Evolutionary conservation across 2,888 invertebrate genomes (phyloP).

Genomic region (Synanthedon formicaeformis): DNA sequence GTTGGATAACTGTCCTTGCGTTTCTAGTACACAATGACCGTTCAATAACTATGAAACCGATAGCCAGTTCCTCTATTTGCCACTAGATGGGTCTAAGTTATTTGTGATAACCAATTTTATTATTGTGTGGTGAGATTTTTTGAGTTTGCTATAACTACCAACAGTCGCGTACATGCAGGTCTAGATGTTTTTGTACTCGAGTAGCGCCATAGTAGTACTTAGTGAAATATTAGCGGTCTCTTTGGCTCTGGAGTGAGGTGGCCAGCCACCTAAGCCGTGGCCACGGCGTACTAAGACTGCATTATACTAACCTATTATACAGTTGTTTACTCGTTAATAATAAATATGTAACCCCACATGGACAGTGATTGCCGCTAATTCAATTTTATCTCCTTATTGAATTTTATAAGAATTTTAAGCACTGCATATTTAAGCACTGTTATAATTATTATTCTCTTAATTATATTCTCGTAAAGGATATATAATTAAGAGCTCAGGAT

Average conservation of each 20-base stretch:
- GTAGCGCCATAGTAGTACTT: constrained; percentile 31
- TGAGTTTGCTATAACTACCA: neutral
- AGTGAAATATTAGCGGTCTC: constrained; percentile 30
- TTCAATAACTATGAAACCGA: too few species aligned
- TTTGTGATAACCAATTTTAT: constrained; percentile 15
- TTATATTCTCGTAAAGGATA: neutral
- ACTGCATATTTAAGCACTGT: too few species aligned
- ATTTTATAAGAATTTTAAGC: too few species aligned
- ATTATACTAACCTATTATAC: constrained; percentile 17
- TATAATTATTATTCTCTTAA: too few species aligned
- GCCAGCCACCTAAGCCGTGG: constrained; percentile 22
- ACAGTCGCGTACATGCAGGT: neutral
- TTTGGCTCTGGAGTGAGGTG: constrained; percentile 29
- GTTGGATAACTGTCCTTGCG: too few species aligned
- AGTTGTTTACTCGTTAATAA: constrained; percentile 44
- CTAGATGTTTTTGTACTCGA: constrained; percentile 18
- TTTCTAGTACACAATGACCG: too few species aligned
- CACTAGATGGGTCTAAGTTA: too few species aligned
- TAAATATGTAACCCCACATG: constrained; percentile 19
- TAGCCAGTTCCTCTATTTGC: too few species aligned
- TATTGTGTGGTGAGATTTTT: too few species aligned
- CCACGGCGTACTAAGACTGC: constrained; percentile 61
- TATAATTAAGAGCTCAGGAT: neutral
- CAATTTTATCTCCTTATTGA: too few species aligned
- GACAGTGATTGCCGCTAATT: constrained; percentile 11